Evolutionary conservation across 2,113 vertebrate species (phyloP).

Genomic region (Brienomyrus longianalis): DNA sequence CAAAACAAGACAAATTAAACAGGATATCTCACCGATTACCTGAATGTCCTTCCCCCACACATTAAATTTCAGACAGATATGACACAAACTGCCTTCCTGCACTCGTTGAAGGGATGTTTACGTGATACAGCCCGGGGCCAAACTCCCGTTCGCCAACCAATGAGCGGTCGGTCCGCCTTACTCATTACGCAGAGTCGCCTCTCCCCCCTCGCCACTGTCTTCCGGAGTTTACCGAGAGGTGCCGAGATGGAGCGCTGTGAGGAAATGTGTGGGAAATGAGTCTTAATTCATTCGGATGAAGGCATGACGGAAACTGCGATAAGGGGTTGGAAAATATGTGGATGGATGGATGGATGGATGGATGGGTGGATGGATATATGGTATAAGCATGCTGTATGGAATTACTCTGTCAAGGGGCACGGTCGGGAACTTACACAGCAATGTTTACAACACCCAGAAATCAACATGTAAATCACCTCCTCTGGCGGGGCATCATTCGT

Average conservation of each 20-base stretch:
- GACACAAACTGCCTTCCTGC: not conserved
- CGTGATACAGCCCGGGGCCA: not conserved
- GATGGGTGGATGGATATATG: not conserved
- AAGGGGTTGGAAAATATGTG: not conserved
- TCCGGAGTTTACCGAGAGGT: not conserved
- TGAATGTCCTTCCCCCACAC: not conserved
- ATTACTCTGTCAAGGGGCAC: not conserved
- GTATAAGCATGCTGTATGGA: not conserved
- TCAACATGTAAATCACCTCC: too few species aligned
- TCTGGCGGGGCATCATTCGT: too few species aligned
- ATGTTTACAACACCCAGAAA: too few species aligned
- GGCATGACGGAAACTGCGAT: not conserved
- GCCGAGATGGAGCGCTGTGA: not conserved
- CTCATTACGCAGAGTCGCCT: not conserved
- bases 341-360: not conserved
- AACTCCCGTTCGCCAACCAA: not conserved
- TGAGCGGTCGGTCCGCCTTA: not conserved
- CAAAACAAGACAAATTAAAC: not conserved
- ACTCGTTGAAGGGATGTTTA: not conserved
- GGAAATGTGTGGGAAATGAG: not conserved
- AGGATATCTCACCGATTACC: not conserved
- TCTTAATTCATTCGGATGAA: not conserved
- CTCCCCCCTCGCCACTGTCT: not conserved
- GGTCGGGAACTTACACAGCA: not conserved
- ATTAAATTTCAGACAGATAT: not conserved